phyloP scores from a whole-genome alignment of 2,113 vertebrate genomes.

The Pteruthius melanotis region DNA sequence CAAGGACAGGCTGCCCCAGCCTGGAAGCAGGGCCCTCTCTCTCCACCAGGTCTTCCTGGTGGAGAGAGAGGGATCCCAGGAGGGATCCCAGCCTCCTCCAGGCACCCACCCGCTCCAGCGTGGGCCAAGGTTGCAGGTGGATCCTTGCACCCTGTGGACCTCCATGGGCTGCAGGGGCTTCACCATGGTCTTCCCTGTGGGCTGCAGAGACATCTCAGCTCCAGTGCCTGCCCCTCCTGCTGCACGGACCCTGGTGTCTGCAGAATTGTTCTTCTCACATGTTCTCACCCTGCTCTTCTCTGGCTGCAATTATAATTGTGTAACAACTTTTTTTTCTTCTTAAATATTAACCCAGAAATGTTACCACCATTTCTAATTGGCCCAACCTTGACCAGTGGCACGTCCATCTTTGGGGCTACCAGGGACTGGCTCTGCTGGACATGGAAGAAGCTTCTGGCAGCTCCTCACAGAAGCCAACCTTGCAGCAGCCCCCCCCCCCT shows the following conservation, averaged over 20 bases:
- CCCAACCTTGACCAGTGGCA: background rate
- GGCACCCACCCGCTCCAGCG: background rate
- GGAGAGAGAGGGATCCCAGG: too few relatives aligned
- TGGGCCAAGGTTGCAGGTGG: background rate
- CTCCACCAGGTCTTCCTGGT: too few relatives aligned
- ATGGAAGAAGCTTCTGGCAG: background rate
- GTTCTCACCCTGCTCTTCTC: background rate
- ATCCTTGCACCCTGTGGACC: background rate
- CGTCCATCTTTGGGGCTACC: background rate
- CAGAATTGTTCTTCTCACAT: background rate
- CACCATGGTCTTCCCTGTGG: background rate
- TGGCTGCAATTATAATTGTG: background rate
- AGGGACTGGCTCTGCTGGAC: too few relatives aligned
- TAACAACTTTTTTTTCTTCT: background rate
- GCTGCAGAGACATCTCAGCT: background rate
- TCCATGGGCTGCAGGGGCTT: background rate
- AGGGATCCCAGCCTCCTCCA: background rate
- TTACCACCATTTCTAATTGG: background rate
- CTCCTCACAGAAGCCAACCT: background rate
- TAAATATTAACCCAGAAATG: background rate
- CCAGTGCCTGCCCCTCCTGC: background rate
- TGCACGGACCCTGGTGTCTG: background rate
- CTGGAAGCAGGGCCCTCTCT: background rate
- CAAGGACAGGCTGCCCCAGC: background rate
- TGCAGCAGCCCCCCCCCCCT: fast-evolving